phyloP scores from a whole-genome alignment of 1,140 invertebrate genomes.

The Danaus melanippus region DNA sequence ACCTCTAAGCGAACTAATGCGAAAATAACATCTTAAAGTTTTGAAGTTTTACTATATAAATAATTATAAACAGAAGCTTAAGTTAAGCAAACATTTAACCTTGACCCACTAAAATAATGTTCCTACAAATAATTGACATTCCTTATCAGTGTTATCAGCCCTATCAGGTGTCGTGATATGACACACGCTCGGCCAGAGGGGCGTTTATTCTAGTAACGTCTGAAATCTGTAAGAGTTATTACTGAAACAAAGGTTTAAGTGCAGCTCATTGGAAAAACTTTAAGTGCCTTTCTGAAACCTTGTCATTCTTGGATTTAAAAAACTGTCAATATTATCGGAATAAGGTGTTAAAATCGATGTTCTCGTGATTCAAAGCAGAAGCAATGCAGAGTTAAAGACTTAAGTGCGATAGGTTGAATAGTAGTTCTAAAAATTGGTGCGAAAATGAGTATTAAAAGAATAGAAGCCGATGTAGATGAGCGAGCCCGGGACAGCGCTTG shows the following conservation, averaged over 20 bases:
- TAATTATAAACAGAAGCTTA: neutral
- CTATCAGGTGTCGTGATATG: slow-evolving; percentile 9
- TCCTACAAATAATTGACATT: neutral
- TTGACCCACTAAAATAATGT: slow-evolving; percentile 9
- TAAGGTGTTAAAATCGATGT: too few relatives aligned
- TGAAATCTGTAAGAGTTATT: too few relatives aligned
- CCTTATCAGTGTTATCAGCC: slow-evolving; percentile 6
- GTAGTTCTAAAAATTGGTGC: slow-evolving; percentile 19
- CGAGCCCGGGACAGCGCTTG: slow-evolving; percentile 62
- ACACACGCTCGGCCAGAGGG: neutral
- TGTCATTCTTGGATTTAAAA: too few relatives aligned
- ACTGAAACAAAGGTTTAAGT: too few relatives aligned
- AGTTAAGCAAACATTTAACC: slow-evolving; percentile 3
- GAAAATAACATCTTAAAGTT: too few relatives aligned
- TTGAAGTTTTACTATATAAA: too few relatives aligned
- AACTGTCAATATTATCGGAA: too few relatives aligned
- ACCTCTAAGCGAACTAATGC: too few relatives aligned
- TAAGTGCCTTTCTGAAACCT: too few relatives aligned
- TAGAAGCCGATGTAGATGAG: slow-evolving; percentile 11
- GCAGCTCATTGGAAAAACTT: too few relatives aligned
- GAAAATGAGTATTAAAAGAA: slow-evolving; percentile 45
- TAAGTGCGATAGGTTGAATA: slow-evolving; percentile 10
- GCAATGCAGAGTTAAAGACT: neutral
- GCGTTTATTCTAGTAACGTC: slow-evolving; percentile 1
- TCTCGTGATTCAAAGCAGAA: too few relatives aligned